These are phyloP conservation scores for Drosophila varians DNA, from an alignment of 1,140 invertebrate species.

Conservation along the genomic window DNA sequence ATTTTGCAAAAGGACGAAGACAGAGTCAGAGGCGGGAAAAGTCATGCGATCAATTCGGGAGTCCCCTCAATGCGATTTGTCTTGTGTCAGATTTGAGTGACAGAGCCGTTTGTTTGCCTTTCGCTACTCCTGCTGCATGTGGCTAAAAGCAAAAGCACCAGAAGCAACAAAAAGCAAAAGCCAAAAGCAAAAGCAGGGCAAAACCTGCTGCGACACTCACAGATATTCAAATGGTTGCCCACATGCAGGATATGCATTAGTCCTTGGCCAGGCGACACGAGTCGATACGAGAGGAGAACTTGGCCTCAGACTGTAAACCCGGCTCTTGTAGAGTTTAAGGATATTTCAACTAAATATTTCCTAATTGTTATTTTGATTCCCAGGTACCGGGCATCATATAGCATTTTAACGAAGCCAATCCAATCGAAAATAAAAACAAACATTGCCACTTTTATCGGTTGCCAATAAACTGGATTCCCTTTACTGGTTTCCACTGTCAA, in stretches of 20 bases:
- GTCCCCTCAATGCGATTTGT: slow-evolving; percentile 69
- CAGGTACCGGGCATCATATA: not conserved
- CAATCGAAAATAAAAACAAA: too few relatives aligned
- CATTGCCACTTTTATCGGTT: too few relatives aligned
- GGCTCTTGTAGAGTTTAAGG: not conserved
- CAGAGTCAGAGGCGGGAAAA: slow-evolving; percentile 5
- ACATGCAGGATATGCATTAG: slow-evolving; percentile 25
- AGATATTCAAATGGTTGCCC: not conserved
- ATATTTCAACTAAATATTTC: too few relatives aligned
- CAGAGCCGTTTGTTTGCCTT: slow-evolving; percentile 76
- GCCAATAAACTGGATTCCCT: not conserved
- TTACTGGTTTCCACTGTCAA: not conserved
- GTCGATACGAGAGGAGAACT: too few relatives aligned
- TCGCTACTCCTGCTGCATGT: slow-evolving; percentile 17
- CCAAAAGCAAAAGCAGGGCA: not conserved
- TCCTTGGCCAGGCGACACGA: slow-evolving; percentile 45
- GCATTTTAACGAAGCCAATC: too few relatives aligned
- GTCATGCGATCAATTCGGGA: slow-evolving; percentile 65
- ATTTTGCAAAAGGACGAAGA: slow-evolving; percentile 31
- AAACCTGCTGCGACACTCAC: slow-evolving; percentile 1
- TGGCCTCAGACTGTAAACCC: too few relatives aligned
- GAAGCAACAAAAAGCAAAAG: not conserved
- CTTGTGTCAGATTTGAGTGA: slow-evolving; percentile 80
- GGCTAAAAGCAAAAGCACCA: not conserved
- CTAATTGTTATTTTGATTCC: too few relatives aligned